Base-by-base conservation (phyloP, 2,888 invertebrate genomes). In the Plusia festucae region DNA sequence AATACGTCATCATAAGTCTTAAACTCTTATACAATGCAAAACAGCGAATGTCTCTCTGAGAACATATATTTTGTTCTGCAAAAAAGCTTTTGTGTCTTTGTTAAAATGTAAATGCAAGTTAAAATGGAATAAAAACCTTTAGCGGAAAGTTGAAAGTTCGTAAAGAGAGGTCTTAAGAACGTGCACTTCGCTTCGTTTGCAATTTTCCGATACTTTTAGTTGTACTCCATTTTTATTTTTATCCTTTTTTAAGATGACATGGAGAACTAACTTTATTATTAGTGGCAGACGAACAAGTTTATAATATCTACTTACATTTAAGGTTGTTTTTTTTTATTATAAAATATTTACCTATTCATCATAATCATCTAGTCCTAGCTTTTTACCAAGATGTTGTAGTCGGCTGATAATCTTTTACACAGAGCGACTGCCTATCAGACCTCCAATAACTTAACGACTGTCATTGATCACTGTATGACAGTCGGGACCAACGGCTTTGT, bases 1-100 rank as follows among this genome's bases (percentile, higher is more conserved):
- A 76, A 66, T 60, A 15, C 44, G 9, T n/a, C 2, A 18, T 20
- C 56, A 64, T 56, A 70, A 71, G 24, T 66, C 22, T 60, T 60
- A 27, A 46, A 57, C 55, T 53, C 51, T 9, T 24, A 30, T 20
- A 60, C 0, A n/a, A 59, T 67, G 61, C 56, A 67, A 34, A 72
- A 59, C 60, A 59, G 49, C 9, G 55, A 61, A 61, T 61, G 34
- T 53, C 32, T 67, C 53, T 76, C 15, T 13, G 32, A 51, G 34
- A 60, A 46, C 34, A 40, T 22, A 22, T 16, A 40, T 18, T 49
- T 16, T 61, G 66, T 68, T 66, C 46, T 65, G 51, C 44, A 8
- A 34, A 58, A 66, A 53, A 7, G 18, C 16, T 8, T 61, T 59
- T 65, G 54, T 61, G 60, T 71, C 40, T 40, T 8, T 73, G 34